Conservation (phyloP, 2,113 vertebrate species). For the Anarrhichthys ocellatus region DNA sequence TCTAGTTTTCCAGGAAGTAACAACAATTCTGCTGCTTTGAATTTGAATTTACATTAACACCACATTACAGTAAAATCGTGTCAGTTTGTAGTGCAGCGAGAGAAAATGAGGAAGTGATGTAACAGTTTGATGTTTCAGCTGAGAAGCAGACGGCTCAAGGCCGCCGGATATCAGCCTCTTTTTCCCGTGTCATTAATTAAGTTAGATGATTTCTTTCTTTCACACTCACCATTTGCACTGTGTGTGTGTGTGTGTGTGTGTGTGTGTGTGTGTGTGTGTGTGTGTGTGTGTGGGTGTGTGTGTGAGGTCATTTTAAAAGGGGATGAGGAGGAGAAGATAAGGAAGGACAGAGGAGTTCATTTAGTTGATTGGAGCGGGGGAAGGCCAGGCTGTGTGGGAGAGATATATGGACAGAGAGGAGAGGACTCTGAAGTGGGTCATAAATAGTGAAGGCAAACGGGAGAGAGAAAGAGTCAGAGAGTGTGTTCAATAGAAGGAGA, state of each 20-base stretch:
- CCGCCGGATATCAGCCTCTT: slow-evolving; percentile 15
- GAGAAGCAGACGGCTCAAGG: slow-evolving; percentile 49
- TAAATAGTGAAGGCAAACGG: slow-evolving; percentile 41
- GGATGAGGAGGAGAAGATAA: slow-evolving; percentile 38
- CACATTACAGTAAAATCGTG: neutral
- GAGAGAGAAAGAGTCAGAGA: neutral
- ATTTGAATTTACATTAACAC: no score
- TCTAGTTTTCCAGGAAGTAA: neutral
- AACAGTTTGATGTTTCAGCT: slow-evolving; percentile 28
- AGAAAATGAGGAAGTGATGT: slow-evolving; percentile 49
- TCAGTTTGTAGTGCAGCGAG: neutral
- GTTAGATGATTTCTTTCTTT: slow-evolving; percentile 26
- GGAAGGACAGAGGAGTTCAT: slow-evolving; percentile 33
- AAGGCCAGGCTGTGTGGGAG: slow-evolving; percentile 41
- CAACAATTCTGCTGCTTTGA: neutral
- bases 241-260: slow-evolving; percentile 30
- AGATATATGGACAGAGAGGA: slow-evolving; percentile 40
- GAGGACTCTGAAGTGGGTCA: slow-evolving; percentile 48
- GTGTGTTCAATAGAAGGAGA: neutral
- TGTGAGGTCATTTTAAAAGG: slow-evolving; percentile 41
- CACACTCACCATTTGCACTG: slow-evolving; percentile 25
- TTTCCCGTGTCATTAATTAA: slow-evolving; percentile 53
- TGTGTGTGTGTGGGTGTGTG: slow-evolving; percentile 17
- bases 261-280: slow-evolving; percentile 23
- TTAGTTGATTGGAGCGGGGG: slow-evolving; percentile 57